Evolutionary conservation across 2,797 vertebrate species (phyloP), one percentile per base, ranked within the genome.

Genomic region (Xiphophorus birchmanni): DNA sequence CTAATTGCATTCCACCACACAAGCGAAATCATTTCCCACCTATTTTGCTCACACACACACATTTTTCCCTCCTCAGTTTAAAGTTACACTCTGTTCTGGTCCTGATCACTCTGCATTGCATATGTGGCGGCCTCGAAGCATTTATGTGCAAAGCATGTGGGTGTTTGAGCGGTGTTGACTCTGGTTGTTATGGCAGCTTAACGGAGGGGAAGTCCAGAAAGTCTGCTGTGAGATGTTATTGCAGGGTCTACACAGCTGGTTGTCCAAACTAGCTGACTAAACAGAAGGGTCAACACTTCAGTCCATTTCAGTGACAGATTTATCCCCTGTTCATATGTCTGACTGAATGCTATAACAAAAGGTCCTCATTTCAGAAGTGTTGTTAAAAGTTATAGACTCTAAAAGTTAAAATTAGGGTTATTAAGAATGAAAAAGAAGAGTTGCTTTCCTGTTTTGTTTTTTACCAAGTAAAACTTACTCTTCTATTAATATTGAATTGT

Each of bases 121-220:
- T 86, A 73, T 88, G 85, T 86, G 79, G 80, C 58, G 69, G 87
- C 76, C 90, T 91, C 84, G 87, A 90, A 88, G 86, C 85, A 90
- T 92, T 82, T 82, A 87, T 87, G 79, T 86, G 77, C 78, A 83
- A 32, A 86, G 81, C 81, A 77, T 91, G 86, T 89, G 90, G 88
- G 83, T 95, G 90, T 94, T 94, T 95, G 88, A 93, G 90, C 79
- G 17, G 10, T 95, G 91, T 95, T 95, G 92, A 86, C 79, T 1
- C 52, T 48, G 52, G 94, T 94, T 93, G 86, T 92, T 90, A 92
- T 92, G 89, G 92, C 86, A 88, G 78, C 48, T 76, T 78, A 83
- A 86, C 90, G 79, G 85, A 90, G 90, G 93, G 92, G 93, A 92
- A 88, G 87, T 91, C 89, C 90, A 87, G 86, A 77, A 93, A 92